A percentile compares a stretch with the other conserved stretches of the same genome.
Evolutionary conservation across 2,888 invertebrate genomes (phyloP).

Genomic region (Philaethria dido): DNA sequence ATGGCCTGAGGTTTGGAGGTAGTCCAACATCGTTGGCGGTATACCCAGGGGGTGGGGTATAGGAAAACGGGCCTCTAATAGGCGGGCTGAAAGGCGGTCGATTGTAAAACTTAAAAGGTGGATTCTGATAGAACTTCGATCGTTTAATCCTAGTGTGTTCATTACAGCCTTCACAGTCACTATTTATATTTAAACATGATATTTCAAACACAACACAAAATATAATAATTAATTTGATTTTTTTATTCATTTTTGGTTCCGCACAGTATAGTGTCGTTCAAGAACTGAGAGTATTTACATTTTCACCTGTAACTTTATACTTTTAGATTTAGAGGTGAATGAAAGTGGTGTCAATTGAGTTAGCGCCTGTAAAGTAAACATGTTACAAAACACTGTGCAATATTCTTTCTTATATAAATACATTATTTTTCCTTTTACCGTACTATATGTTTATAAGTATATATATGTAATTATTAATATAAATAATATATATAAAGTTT

Average conservation of each 20-base stretch:
- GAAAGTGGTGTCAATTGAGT: constrained; percentile 77
- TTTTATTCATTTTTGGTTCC: constrained; percentile 42
- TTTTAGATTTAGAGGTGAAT: constrained; percentile 55
- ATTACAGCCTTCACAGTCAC: constrained; percentile 49
- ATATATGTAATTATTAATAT: background rate
- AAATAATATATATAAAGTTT: background rate
- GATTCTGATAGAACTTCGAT: constrained; percentile 63
- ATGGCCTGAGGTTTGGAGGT: constrained; percentile 50
- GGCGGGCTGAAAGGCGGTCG: constrained; percentile 58
- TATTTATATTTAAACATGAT: constrained; percentile 50
- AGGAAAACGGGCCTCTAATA: constrained; percentile 59
- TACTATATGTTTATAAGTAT: background rate
- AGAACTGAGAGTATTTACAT: constrained; percentile 70
- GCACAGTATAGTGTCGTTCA: constrained; percentile 45
- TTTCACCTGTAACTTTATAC: constrained; percentile 60
- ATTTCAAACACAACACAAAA: constrained; percentile 54
- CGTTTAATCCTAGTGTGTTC: constrained; percentile 62
- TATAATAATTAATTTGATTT: constrained; percentile 46
- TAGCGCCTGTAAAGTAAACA: constrained; percentile 53
- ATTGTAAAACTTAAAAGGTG: constrained; percentile 62
- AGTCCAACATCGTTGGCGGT: constrained; percentile 51
- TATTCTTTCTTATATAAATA: constrained; percentile 46
- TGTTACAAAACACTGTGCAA: constrained; percentile 47
- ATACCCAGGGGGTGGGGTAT: constrained; percentile 67
- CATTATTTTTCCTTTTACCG: background rate